phyloP scores from a whole-genome alignment of 2,113 vertebrate genomes.

The Dasypus novemcinctus region DNA sequence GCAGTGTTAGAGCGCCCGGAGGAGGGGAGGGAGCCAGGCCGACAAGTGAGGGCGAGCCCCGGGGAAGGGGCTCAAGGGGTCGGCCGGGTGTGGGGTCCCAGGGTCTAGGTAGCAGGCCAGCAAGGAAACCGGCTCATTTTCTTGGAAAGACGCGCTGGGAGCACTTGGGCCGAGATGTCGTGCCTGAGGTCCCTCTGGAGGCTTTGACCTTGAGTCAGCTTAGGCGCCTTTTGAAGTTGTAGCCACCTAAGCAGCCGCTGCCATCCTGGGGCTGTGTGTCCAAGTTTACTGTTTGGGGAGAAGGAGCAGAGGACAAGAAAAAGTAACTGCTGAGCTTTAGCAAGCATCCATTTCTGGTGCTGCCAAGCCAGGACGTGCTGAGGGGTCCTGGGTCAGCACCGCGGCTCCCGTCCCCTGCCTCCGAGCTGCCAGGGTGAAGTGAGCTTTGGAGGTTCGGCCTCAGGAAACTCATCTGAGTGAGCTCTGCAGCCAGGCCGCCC shows the following conservation, averaged over 20 bases:
- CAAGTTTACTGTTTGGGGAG: background rate
- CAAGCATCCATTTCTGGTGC: background rate
- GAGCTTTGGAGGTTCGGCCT: background rate
- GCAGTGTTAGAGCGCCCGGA: background rate
- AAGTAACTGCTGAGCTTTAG: background rate
- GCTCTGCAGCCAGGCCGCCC: background rate
- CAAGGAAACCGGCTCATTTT: rapidly evolving
- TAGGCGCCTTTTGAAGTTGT: background rate
- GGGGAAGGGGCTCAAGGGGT: no score
- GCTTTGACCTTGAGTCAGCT: background rate
- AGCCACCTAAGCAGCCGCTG: background rate
- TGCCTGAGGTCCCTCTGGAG: background rate
- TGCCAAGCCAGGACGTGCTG: no score
- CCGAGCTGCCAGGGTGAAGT: background rate
- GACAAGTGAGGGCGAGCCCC: background rate
- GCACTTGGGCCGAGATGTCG: rapidly evolving
- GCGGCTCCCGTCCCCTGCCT: background rate
- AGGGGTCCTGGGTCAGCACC: rapidly evolving
- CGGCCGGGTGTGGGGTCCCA: no score
- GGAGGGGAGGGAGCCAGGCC: background rate
- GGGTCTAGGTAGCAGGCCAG: no score
- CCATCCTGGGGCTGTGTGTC: background rate
- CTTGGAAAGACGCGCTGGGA: rapidly evolving
- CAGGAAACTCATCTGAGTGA: background rate
- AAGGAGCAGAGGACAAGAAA: background rate